Base-by-base conservation (phyloP, 2,797 vertebrate species). In the Acropternis orthonyx region DNA sequence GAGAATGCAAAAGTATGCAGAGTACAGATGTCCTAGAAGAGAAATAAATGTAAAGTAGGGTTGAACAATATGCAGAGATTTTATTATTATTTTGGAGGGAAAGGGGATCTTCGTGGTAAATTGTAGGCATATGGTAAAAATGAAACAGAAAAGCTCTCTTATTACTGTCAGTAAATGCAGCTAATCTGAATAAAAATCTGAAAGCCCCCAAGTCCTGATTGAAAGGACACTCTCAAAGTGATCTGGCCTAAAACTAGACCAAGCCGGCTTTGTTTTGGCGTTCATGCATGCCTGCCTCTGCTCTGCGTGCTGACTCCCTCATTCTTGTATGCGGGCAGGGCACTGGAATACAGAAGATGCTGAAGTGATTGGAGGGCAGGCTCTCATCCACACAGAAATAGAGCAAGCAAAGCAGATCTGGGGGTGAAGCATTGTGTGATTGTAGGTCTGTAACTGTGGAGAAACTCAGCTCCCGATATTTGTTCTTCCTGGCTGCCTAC, bases 21-120 rank as follows among this genome's bases (percentile, higher is more conserved):
- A 86, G 96, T 97, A 96, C 94, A 96, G 96, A 97, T 97, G 95
- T 97, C 96, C 94, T 96, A 84, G 71, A 94, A 98, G 87, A 96
- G 93, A 95, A 97, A 94, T 97, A 94, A 93, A 87, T 93, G 93
- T 96, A 96, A 97, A 97, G 77, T 84, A 91, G 94, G 65, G 87
- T 88, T 92, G 87, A 82, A 93, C 76, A 91, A 79, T 62, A 52
- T 95, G 83, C 75, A 44, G 75, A 78, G 73, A 49, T 72, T 89
- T 83, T 87, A 37, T 69, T 85, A 56, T 92, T 85, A 75, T 58
- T 84, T 54, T 30, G 22, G 48, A 73, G 34, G 26, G 49, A 41
- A 43, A 7, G 16, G 7, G 26, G 59, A 75, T 37, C 44, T 62
- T 82, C 83, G 91, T 74, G 44, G 46, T 19, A 92, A 85, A 89